Evolutionary conservation across 2,113 vertebrate species (phyloP), one percentile per base, ranked within the genome.

Genomic region (Perca schrenkii): DNA sequence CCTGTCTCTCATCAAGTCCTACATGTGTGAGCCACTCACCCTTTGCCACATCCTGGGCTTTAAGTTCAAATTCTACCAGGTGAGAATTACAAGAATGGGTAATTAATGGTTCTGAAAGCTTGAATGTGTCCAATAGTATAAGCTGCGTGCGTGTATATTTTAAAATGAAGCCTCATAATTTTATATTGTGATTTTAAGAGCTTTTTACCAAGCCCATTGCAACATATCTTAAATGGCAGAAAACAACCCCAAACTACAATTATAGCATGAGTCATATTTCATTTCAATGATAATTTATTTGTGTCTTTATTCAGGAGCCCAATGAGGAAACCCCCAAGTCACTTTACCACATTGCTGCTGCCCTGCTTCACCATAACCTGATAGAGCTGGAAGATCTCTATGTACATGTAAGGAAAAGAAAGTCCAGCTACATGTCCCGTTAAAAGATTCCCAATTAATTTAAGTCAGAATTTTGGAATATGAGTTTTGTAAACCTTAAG

Each of bases 51-150:
- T 99, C 90, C 96, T 99, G 84, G 98, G 98, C 57, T 99, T 99
- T 94, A 99, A 99, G 90, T 99, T 99, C 94, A 99, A 99, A 91
- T 99, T 99, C 92, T 99, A 98, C 90, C 98, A 99, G 97, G 98
- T 99, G 93, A 94, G 86, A 61, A 77, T 5, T 16, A 57, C 2
- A 47, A 22, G 2, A 28, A 12, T 50, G 25, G 5, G 22, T 50
- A 1, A 22, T 50, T 5, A 40, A 64, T 40, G 4, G 11, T 8
- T 57, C 28, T 64, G 6, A 73, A 54, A 16, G 47, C 14, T 12
- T 16, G 3, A 40, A 62, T 50, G 28, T 64, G 12, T 47, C 8
- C 6, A 47, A 47, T 40, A 19, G 28, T 11, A 8, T 28, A 50
- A 25, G 2, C 14, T 49, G n/a, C 13, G 22, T 49, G n/a, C 13